These are phyloP conservation scores for Harlomillsia oculata DNA, from an alignment of 1,140 invertebrate species.

Conservation along the genomic window DNA sequence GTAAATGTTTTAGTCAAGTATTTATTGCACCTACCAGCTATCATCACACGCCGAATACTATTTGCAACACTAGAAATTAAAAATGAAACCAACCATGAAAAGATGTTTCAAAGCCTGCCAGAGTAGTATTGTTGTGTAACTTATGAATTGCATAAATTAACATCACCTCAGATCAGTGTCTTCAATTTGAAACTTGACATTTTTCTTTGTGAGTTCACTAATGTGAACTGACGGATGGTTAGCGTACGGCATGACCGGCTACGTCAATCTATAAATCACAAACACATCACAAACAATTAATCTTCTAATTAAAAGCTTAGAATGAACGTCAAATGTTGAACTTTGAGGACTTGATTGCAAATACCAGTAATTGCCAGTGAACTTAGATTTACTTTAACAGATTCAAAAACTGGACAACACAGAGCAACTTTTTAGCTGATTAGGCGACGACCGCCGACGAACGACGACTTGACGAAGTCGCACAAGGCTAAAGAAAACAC, in stretches of 20 bases:
- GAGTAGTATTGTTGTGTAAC: not conserved
- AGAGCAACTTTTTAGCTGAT: too few relatives aligned
- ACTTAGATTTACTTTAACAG: too few relatives aligned
- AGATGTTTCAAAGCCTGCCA: not conserved
- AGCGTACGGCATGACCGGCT: conserved; percentile 80
- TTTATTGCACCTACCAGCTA: conserved; percentile 62
- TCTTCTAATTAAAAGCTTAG: not conserved
- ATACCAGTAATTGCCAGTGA: too few relatives aligned
- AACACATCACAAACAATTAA: not conserved
- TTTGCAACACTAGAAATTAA: conserved; percentile 75
- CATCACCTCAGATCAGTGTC: conserved; percentile 87
- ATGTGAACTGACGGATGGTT: conserved; percentile 96
- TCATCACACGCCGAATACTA: conserved; percentile 89
- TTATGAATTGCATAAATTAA: not conserved
- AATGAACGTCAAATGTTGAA: not conserved
- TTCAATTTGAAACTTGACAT: conserved; percentile 95
- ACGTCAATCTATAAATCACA: too few relatives aligned
- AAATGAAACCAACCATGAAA: not conserved
- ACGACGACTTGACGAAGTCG: too few relatives aligned
- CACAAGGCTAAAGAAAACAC: too few relatives aligned
- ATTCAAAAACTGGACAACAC: too few relatives aligned
- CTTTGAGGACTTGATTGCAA: too few relatives aligned
- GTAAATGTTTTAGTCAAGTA: conserved; percentile 33
- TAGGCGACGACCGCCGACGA: too few relatives aligned
- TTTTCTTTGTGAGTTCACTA: conserved; percentile 88